Percentiles rank a stretch among this genome's conserved stretches.
phyloP scores from a whole-genome alignment of 1,140 invertebrate genomes.

The Tetranychus urticae region DNA sequence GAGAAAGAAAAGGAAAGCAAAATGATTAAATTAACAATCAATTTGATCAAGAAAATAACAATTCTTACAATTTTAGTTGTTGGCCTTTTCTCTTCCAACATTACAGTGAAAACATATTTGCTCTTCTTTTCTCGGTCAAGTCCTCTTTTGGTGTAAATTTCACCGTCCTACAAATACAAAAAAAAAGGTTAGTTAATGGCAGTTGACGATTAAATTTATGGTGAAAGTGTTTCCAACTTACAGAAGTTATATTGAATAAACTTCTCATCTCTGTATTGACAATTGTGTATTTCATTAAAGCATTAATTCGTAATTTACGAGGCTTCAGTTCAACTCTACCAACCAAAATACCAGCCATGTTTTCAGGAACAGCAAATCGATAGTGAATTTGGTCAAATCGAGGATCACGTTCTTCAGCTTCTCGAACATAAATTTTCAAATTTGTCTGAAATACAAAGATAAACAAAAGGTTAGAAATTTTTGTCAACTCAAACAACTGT shows the following conservation, averaged over 20 bases:
- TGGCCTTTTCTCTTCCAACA: conserved; percentile 21
- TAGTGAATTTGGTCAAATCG: conserved; percentile 14
- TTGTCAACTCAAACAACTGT: background rate
- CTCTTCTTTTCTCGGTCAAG: conserved; percentile 48
- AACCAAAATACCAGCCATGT: conserved; percentile 42
- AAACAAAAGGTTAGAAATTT: background rate
- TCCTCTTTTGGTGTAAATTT: conserved; percentile 42
- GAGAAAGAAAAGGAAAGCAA: background rate
- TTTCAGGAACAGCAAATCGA: conserved; percentile 46
- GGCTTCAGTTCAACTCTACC: conserved; percentile 28
- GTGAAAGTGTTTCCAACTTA: conserved; percentile 26
- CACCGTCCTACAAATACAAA: conserved; percentile 36
- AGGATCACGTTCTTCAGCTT: conserved; percentile 16
- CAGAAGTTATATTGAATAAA: conserved; percentile 15
- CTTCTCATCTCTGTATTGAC: conserved; percentile 14
- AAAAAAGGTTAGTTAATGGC: background rate
- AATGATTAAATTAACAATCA: background rate
- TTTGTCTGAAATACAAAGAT: background rate
- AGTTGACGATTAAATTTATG: background rate
- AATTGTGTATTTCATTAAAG: conserved; percentile 14
- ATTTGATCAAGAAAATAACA: background rate
- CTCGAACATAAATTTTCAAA: conserved; percentile 14
- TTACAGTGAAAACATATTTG: conserved; percentile 48
- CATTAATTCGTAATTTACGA: conserved; percentile 27
- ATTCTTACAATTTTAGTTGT: conserved; percentile 15